Percentiles rank a stretch among this genome's conserved stretches.
Conservation (phyloP, 2,888 invertebrate genomes). For the Agriopis aurantiaria region DNA sequence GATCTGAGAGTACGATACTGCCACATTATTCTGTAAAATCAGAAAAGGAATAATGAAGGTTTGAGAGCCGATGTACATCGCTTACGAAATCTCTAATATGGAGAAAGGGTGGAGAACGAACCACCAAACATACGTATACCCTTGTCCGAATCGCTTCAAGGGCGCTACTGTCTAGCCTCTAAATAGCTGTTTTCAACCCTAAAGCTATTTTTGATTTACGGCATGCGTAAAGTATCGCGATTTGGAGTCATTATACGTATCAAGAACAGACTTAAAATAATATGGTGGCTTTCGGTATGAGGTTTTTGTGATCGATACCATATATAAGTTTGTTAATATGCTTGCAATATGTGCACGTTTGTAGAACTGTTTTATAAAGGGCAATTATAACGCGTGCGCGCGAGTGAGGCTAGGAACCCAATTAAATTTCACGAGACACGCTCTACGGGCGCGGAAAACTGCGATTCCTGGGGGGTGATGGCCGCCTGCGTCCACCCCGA, state of each 20-base stretch:
- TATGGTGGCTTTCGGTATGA: background rate
- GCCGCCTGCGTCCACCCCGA: constrained; percentile 9
- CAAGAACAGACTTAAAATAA: background rate
- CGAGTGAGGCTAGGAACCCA: constrained; percentile 50
- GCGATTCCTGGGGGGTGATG: constrained; percentile 6
- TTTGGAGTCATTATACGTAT: constrained; percentile 45
- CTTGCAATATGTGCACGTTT: constrained; percentile 47
- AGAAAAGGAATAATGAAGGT: constrained; percentile 42
- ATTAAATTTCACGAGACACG: constrained; percentile 52
- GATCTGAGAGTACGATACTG: no score
- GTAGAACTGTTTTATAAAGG: constrained; percentile 47
- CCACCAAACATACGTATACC: constrained; percentile 36
- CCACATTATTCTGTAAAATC: no score
- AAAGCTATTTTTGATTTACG: constrained; percentile 61
- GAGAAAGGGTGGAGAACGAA: constrained; percentile 34
- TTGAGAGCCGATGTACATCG: constrained; percentile 42
- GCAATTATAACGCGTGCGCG: constrained; percentile 57
- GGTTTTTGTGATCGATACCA: constrained; percentile 11
- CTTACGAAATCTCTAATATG: constrained; percentile 43
- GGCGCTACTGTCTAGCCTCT: constrained; percentile 54
- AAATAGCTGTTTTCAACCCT: constrained; percentile 66
- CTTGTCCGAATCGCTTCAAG: constrained; percentile 49
- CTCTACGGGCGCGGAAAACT: constrained; percentile 8
- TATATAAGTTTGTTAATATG: constrained; percentile 48
- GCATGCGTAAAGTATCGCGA: constrained; percentile 48